Evolutionary conservation across 1,140 invertebrate genomes (phyloP), one percentile per base, ranked within the genome.

Genomic region (Aleiodes sp.): DNA sequence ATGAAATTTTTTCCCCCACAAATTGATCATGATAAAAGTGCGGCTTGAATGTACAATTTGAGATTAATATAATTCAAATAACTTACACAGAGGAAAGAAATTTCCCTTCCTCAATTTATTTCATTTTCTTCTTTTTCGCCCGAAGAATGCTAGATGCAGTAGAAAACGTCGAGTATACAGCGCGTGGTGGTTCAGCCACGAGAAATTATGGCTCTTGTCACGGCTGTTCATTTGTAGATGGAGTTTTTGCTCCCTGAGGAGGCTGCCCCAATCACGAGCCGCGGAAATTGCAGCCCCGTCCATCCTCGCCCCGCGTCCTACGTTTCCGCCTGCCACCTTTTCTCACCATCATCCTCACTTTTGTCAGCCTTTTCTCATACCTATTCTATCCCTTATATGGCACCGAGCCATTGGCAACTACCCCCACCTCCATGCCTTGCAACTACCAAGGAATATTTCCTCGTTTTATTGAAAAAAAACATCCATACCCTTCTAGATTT

Each of bases 211-310:
- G 88, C 89, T 88, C 89, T 90, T 90, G 89, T 90, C 89, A 90
- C 89, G 89, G 87, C 86, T 89, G 89, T 90, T 90, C 89, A 90
- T 90, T 90, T 90, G 89, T 90, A 90, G 89, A 90, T 90, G 89
- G 89, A 90, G 89, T 90, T 90, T 89, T 89, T 88, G 87, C 87
- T 87, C 89, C 89, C 89, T 77, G 78, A 89, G 87, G 89, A 87
- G 87, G 85, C 87, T 87, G 84, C 88, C 88, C 89, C 89, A 90
- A 90, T 90, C 89, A 90, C 88, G 88, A 90, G 88, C 87, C 88
- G 88, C 89, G 89, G 89, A 90, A 90, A 90, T 90, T 90, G 89
- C 89, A 85, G 75, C 79, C 76, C 77, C 79, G 73, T 59, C 68
- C 75, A 74, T 72, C 73, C 78, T 76, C 79, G 70, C 74, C 65